A percentile compares a stretch with the other conserved stretches of the same genome.
phyloP scores from a whole-genome alignment of 1,140 invertebrate species.

The Drosophila triauraria region DNA sequence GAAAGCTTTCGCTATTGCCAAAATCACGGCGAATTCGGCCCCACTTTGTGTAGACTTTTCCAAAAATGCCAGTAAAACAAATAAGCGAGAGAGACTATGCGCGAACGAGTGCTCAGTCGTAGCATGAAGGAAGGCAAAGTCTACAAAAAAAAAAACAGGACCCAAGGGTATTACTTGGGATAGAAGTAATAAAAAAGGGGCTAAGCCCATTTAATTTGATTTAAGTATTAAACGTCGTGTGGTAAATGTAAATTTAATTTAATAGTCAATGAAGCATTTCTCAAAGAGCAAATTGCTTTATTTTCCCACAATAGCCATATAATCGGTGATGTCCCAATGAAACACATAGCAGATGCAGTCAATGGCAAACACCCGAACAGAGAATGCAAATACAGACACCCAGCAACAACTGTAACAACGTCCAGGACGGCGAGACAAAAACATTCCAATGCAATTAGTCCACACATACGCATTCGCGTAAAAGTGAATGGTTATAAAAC shows the following conservation, averaged over 20 bases:
- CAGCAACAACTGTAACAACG: slow-evolving; percentile 19
- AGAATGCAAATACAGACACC: slow-evolving; percentile 48
- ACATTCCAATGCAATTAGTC: slow-evolving; percentile 68
- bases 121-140: slow-evolving; percentile 32
- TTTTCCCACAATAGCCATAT: background rate
- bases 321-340: slow-evolving; percentile 42
- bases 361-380: slow-evolving; percentile 39
- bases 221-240: slow-evolving; percentile 13
- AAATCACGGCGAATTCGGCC: slow-evolving; percentile 30
- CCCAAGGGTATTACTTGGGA: slow-evolving; percentile 49
- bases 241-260: background rate
- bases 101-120: background rate
- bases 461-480: slow-evolving; percentile 10
- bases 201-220: slow-evolving; percentile 39
- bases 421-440: slow-evolving; percentile 15
- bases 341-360: slow-evolving; percentile 50
- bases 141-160: slow-evolving; percentile 49
- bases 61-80: background rate
- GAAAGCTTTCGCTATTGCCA: slow-evolving; percentile 46
- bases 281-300: background rate
- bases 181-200: slow-evolving; percentile 35
- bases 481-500: slow-evolving; percentile 40
- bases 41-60: slow-evolving; percentile 51
- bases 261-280: background rate
- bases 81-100: slow-evolving; percentile 14